Base-by-base conservation (phyloP, 2,113 vertebrate species). In the Chionis minor region DNA sequence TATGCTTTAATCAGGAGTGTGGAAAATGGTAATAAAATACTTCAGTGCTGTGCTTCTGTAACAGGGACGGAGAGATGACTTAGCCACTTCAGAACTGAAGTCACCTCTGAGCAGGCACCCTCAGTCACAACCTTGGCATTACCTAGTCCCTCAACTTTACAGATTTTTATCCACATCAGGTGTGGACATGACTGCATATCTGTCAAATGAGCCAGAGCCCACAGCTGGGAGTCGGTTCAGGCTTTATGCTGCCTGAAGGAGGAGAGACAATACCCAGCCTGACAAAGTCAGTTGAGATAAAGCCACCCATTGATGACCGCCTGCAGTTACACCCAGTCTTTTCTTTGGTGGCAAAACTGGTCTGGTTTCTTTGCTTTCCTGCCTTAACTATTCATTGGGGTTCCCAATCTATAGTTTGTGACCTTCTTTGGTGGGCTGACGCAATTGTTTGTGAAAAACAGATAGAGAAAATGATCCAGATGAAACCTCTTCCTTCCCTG, bases 301-400 rank as follows among this genome's bases (percentile, higher is more conserved):
- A 85, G 58, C 81, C 89, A 35, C 35, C 38, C 30, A 5, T 18
- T 49, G 66, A 75, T 82, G 84, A 75, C 33, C 63, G 30, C 18
- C 8, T 81, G 49, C 38, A 89, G 42, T 35, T 85, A 85, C 78
- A 62, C 66, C 40, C 74, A n/a, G 9, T 42, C 74, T 94, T 86
- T 33, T 54, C 51, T 92, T 69, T 56, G 54, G 59, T 74, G 77
- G 63, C 65, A 78, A 91, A 95, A 95, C 93, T 94, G 65, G 88
- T 88, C 88, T 70, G 59, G 21, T 75, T 92, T 91, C 87, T 90
- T 94, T 84, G 24, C 4, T 77, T 95, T 94, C 88, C 62, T 82
- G 71, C 74, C 58, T 77, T 58, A 90, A 58, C 30, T 81, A 72
- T 51, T 73, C 16, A 61, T 95, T 90, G 65, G 26, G 62, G 58